Base-by-base conservation (phyloP, 2,797 vertebrate species). In the Helarctos malayanus region DNA sequence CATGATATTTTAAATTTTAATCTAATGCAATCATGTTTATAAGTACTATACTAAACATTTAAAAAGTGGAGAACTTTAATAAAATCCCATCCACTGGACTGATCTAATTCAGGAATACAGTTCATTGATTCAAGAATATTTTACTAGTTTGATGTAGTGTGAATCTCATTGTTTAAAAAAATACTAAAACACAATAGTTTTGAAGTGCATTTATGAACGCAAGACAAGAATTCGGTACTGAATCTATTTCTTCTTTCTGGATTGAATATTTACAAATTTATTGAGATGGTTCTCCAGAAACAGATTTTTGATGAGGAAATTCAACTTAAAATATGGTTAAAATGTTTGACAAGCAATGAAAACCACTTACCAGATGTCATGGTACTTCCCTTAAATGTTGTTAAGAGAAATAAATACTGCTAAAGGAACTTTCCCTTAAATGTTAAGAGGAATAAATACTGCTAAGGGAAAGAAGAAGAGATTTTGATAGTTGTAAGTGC, bases 311-410 rank as follows among this genome's bases (percentile, higher is more conserved):
- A 79, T 0, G 21, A 32, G 21, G 57, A 91, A 76, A 71, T 91
- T 89, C 11, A 76, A 49, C 41, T 52, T 91, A 88, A 88, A 92
- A 82, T 82, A 86, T 49, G 75, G 32, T 59, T 75, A 54, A 94
- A 78, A 88, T 13, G 56, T 80, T 94, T 76, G 21, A 96, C 2
- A 63, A 54, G 19, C 25, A 10, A 76, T 57, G 11, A 41, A 75
- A 92, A 59, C 69, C 6, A 45, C 11, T 87, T 71, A 61, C 21
- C 32, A 91, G 49, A 80, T 79, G 23, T 27, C 56, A 87, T 1
- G 4, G 41, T 68, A 75, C 1, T 91, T 52, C 3, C 29, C 11
- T 68, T 88, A 69, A 87, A 59, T 49, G 13, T 32, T 54, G 14
- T 73, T 95, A 65, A n/a, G 6, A 88, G 11, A 75, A 87, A 69